These are phyloP conservation scores for Lepidurus apus DNA, from an alignment of 1,140 invertebrate species.

Conservation along the genomic window DNA sequence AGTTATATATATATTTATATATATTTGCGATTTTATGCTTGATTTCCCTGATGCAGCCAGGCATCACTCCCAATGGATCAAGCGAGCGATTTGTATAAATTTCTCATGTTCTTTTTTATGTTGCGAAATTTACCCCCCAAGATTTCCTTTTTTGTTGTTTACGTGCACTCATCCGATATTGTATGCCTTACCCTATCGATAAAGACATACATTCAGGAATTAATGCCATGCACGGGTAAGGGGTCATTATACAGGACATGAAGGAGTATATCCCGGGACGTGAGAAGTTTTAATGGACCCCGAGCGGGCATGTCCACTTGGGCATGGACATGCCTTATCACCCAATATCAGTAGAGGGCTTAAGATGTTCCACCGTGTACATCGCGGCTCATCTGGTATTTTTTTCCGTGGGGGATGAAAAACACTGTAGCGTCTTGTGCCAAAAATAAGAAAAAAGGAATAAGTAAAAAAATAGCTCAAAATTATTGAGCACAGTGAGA, in stretches of 20 bases:
- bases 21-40: too few species aligned
- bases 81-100: too few species aligned
- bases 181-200: background rate
- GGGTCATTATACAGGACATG: background rate
- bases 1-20: too few species aligned
- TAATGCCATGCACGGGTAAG: background rate
- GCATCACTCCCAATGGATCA: too few species aligned
- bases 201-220: background rate
- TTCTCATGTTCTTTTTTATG: too few species aligned
- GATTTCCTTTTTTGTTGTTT: background rate
- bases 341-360: background rate
- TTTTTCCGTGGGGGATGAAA: too few species aligned
- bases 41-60: too few species aligned
- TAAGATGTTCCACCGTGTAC: background rate
- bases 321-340: slow-evolving; percentile 1
- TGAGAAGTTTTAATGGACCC: slow-evolving; percentile 18
- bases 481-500: too few species aligned
- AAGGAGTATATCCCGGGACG: background rate
- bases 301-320: background rate
- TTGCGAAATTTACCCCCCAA: too few species aligned
- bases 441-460: too few species aligned
- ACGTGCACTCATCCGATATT: background rate
- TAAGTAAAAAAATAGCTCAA: too few species aligned
- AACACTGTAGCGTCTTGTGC: too few species aligned
- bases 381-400: background rate